Conservation (phyloP, 2,797 vertebrate genomes). For the Crenuchus spilurus region DNA sequence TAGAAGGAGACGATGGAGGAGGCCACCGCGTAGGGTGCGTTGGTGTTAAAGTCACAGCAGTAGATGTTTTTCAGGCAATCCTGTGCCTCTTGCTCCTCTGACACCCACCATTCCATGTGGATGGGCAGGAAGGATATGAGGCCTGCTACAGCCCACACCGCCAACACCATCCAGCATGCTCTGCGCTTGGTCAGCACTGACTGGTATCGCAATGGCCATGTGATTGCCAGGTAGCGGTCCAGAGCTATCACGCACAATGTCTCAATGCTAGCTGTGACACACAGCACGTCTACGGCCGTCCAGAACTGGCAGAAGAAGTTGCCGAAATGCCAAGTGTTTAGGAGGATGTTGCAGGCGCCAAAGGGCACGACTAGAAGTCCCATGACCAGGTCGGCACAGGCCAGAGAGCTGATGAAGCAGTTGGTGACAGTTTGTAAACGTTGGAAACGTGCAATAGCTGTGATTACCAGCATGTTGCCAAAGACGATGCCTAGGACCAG, state of each 20-base stretch:
- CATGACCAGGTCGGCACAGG: constrained; percentile 95
- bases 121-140: constrained; percentile 97
- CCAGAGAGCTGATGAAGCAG: constrained; percentile 95
- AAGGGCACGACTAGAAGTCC: constrained; percentile 93
- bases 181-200: constrained; percentile 85
- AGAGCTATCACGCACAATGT: constrained; percentile 95
- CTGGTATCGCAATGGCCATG: constrained; percentile 92
- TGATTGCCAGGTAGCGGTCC: constrained; percentile 97
- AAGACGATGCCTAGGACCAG: constrained; percentile 91
- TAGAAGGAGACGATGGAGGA: constrained; percentile 98
- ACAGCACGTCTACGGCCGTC: constrained; percentile 92
- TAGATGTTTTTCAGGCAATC: constrained; percentile 70
- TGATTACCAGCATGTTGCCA: constrained; percentile 94
- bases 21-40: constrained; percentile 84
- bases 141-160: constrained; percentile 90
- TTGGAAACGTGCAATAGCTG: constrained; percentile 89
- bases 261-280: constrained; percentile 96
- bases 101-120: constrained; percentile 89
- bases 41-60: constrained; percentile 95
- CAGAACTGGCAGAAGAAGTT: constrained; percentile 94
- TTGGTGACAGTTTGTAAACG: constrained; percentile 96
- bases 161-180: constrained; percentile 83
- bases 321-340: constrained; percentile 88
- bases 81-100: constrained; percentile 54
- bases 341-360: constrained; percentile 87